These are phyloP conservation scores for Sinonovacula constricta DNA, from an alignment of 1,140 invertebrate genomes.

Conservation along the genomic window DNA sequence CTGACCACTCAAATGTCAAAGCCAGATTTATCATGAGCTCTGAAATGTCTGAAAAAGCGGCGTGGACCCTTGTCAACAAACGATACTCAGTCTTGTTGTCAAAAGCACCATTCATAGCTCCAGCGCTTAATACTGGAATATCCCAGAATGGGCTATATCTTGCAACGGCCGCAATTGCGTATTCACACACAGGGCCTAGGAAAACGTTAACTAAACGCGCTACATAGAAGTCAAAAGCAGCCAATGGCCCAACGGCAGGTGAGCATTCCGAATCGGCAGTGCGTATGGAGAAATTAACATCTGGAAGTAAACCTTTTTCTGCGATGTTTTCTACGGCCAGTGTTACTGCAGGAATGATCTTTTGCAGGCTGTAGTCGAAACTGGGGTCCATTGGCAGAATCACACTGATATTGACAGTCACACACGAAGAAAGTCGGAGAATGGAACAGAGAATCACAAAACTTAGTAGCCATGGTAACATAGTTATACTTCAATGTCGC, in stretches of 20 bases:
- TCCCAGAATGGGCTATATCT: slow-evolving; percentile 90
- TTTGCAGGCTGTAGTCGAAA: slow-evolving; percentile 56
- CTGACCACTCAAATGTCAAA: slow-evolving; percentile 85
- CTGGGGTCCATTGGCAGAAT: slow-evolving; percentile 53
- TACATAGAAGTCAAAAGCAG: slow-evolving; percentile 71
- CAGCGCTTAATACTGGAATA: slow-evolving; percentile 92
- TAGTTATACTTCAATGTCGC: no score
- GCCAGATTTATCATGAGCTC: slow-evolving; percentile 84
- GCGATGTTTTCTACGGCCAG: slow-evolving; percentile 61
- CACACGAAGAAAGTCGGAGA: no score
- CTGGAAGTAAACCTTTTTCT: slow-evolving; percentile 44
- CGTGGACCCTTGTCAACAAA: slow-evolving; percentile 68
- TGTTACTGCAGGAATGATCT: slow-evolving; percentile 65
- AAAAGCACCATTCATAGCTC: slow-evolving; percentile 90
- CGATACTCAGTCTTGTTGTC: slow-evolving; percentile 67
- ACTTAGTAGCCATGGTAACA: no score
- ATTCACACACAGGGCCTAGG: slow-evolving; percentile 94
- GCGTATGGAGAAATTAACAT: slow-evolving; percentile 51
- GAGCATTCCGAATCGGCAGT: slow-evolving; percentile 68
- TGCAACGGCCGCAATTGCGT: slow-evolving; percentile 93
- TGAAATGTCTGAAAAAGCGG: slow-evolving; percentile 82
- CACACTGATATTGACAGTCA: no score
- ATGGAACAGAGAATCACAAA: no score
- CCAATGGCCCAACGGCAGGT: slow-evolving; percentile 64
- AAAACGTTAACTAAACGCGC: slow-evolving; percentile 85